Conservation (phyloP, 1,140 invertebrate genomes). For the Nylanderia fulva region DNA sequence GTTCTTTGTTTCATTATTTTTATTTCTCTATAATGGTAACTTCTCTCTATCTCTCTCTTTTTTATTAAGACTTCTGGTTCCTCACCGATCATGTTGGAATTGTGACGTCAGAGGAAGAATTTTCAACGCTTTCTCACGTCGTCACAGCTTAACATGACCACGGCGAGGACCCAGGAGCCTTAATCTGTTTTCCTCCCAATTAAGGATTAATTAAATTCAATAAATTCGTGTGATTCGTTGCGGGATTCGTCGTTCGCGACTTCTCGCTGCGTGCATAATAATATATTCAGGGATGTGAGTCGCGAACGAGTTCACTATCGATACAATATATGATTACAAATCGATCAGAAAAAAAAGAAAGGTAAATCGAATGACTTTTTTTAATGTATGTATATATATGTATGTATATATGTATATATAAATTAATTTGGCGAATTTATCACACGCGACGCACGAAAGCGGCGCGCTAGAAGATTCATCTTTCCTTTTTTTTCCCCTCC, state of each 20-base stretch:
- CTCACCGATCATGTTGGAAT: too few relatives aligned
- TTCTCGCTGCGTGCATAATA: too few relatives aligned
- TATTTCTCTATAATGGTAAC: background rate
- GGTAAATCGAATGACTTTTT: constrained; percentile 5
- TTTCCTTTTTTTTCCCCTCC: background rate
- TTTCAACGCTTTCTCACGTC: too few relatives aligned
- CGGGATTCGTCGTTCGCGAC: background rate
- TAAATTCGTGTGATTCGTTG: background rate
- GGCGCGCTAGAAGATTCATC: constrained; percentile 24
- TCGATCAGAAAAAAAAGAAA: background rate
- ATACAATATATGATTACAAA: background rate
- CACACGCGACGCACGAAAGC: constrained; percentile 7
- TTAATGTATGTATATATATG: background rate
- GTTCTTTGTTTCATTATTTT: constrained; percentile 20
- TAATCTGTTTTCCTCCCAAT: background rate
- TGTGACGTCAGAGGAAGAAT: too few relatives aligned
- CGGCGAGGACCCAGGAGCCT: too few relatives aligned
- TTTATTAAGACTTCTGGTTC: too few relatives aligned
- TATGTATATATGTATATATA: constrained; percentile 6
- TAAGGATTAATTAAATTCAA: constrained; percentile 7
- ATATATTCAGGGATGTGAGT: background rate
- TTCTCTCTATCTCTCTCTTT: too few relatives aligned
- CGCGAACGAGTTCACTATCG: constrained; percentile 11
- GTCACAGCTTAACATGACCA: too few relatives aligned
- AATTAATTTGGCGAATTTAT: constrained; percentile 36